Percentiles rank a stretch among this genome's conserved stretches.
phyloP scores from a whole-genome alignment of 2,888 invertebrate genomes.

The Empis livida region DNA sequence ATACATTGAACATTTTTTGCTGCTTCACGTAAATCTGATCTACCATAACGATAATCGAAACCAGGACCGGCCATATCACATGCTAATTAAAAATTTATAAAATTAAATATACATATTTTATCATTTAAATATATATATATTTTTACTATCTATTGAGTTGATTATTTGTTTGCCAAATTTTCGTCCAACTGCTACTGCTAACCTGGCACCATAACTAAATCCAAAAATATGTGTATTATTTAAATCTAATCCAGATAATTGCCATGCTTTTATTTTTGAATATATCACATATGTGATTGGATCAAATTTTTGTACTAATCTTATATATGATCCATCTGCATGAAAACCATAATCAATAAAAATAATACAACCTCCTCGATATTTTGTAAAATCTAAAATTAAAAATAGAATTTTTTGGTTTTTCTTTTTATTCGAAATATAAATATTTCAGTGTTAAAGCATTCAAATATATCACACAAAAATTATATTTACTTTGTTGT shows the following conservation, averaged over 20 bases:
- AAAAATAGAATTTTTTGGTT: neutral
- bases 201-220: slow-evolving; percentile 32
- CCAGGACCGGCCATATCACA: slow-evolving; percentile 35
- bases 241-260: slow-evolving; percentile 24
- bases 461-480: too few relatives aligned
- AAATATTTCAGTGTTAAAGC: too few relatives aligned
- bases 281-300: slow-evolving; percentile 21
- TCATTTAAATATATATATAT: neutral
- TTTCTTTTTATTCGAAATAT: neutral
- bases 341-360: slow-evolving; percentile 29
- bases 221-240: slow-evolving; percentile 28
- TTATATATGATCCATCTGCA: slow-evolving; percentile 25
- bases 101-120: neutral
- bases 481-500: too few relatives aligned
- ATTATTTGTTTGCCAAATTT: slow-evolving; percentile 18
- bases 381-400: slow-evolving; percentile 23
- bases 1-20: slow-evolving; percentile 31
- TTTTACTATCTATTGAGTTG: slow-evolving; percentile 29
- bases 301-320: slow-evolving; percentile 23
- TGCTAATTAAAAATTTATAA: slow-evolving; percentile 20
- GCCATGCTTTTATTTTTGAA: slow-evolving; percentile 18
- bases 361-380: slow-evolving; percentile 30
- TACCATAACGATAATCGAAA: slow-evolving; percentile 22
- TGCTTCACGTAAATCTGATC: slow-evolving; percentile 22
- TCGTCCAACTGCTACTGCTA: slow-evolving; percentile 27